phyloP scores from a whole-genome alignment of 2,888 invertebrate genomes.

The Muschampia plurimacula region DNA sequence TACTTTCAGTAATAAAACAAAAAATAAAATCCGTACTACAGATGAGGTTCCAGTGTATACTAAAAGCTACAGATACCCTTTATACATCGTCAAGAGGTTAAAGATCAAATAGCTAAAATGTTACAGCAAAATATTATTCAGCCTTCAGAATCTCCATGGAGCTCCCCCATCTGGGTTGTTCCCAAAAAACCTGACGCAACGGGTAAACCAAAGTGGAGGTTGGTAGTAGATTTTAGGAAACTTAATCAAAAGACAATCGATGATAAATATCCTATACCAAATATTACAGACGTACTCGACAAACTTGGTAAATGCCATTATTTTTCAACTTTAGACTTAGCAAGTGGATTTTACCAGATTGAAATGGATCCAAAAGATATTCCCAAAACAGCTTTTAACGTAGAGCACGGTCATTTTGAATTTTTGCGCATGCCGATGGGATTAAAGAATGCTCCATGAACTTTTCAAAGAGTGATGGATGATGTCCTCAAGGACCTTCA shows the following conservation, averaged over 20 bases:
- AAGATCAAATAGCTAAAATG: slow-evolving; percentile 43
- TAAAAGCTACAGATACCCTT: slow-evolving; percentile 2
- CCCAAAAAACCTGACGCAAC: slow-evolving; percentile 28
- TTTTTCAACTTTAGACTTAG: slow-evolving; percentile 41
- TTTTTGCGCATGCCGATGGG: slow-evolving; percentile 33
- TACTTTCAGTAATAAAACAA: slow-evolving; percentile 42
- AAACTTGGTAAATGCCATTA: slow-evolving; percentile 39
- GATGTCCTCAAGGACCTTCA: slow-evolving; percentile 44
- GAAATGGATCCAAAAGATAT: slow-evolving; percentile 40
- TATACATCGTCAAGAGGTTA: slow-evolving; percentile 32
- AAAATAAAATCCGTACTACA: slow-evolving; percentile 30
- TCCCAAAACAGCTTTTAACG: slow-evolving; percentile 35
- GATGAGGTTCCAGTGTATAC: slow-evolving; percentile 38
- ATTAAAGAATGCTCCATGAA: slow-evolving; percentile 38
- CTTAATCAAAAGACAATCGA: slow-evolving; percentile 43
- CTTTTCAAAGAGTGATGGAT: slow-evolving; percentile 20
- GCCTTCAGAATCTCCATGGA: slow-evolving; percentile 19
- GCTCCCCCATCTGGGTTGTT: slow-evolving; percentile 15
- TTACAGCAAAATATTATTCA: slow-evolving; percentile 38
- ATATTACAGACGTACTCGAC: slow-evolving; percentile 18
- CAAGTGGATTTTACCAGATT: slow-evolving; percentile 42
- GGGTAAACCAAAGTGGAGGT: slow-evolving; percentile 30
- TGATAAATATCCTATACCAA: slow-evolving; percentile 22
- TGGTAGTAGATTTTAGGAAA: slow-evolving; percentile 24
- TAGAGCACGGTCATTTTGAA: slow-evolving; percentile 39